Percentiles rank a stretch among this genome's conserved stretches.
Evolutionary conservation across 2,113 vertebrate species (phyloP).

Genomic region (Crocuta crocuta): DNA sequence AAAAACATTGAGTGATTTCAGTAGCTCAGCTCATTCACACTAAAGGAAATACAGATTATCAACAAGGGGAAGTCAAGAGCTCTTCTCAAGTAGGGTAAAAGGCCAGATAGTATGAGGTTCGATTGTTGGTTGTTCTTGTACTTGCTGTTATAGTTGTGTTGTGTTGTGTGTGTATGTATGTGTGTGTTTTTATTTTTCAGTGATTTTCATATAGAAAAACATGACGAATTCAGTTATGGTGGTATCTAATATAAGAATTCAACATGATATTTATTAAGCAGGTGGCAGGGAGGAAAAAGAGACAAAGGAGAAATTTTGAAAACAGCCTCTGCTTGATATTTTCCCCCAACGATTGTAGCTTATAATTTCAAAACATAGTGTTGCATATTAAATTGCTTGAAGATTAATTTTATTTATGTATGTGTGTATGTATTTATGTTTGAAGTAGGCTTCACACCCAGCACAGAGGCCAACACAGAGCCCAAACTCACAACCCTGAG

Average conservation of each 20-base stretch:
- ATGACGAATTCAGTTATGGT: neutral
- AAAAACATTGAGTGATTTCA: conserved; percentile 68
- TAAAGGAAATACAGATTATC: conserved; percentile 12
- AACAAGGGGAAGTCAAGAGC: neutral
- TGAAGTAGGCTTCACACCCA: too few relatives aligned
- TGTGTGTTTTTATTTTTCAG: neutral
- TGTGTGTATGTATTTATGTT: too few relatives aligned
- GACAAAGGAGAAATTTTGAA: conserved; percentile 17
- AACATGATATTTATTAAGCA: conserved; percentile 1
- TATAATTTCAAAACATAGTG: neutral
- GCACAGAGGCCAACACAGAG: too few relatives aligned
- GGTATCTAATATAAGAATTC: neutral
- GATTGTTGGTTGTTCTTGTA: neutral
- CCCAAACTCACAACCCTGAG: too few relatives aligned
- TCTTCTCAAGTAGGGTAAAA: neutral
- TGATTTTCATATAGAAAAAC: conserved; percentile 32
- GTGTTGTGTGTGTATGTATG: neutral
- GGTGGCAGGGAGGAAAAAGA: neutral
- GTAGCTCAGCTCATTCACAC: neutral
- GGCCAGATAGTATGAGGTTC: neutral
- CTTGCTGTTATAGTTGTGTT: neutral
- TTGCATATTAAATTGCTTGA: neutral
- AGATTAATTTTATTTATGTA: neutral
- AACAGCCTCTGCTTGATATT: neutral
- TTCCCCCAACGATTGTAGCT: neutral